Conservation (phyloP, 2,888 invertebrate species). For the Andrena praecox region DNA sequence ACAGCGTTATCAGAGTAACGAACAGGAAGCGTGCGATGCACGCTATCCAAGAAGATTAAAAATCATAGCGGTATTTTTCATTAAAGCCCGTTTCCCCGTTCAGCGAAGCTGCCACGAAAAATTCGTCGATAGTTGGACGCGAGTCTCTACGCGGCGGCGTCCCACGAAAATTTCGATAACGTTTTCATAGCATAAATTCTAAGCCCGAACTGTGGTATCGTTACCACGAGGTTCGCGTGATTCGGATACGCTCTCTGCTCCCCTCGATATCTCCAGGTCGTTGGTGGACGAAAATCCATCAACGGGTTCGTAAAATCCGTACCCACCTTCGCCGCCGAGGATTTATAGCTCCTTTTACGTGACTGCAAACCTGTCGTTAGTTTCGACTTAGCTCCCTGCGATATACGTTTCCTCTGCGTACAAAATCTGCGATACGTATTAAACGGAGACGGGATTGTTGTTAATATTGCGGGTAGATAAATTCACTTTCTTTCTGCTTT, state of each 20-base stretch:
- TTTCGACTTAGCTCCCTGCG: slow-evolving; percentile 1
- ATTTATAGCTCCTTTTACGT: slow-evolving; percentile 8
- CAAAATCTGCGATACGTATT: neutral
- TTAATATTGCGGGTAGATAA: neutral
- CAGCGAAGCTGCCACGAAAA: neutral
- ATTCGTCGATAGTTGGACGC: slow-evolving; percentile 33
- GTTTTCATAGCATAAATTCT: slow-evolving; percentile 28
- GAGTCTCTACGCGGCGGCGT: slow-evolving; percentile 11
- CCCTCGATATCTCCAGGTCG: neutral
- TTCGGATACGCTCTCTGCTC: neutral
- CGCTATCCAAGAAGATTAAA: neutral
- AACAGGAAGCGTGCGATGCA: neutral
- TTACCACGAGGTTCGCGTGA: slow-evolving; percentile 3
- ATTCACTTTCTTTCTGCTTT: neutral
- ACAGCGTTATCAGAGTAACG: neutral
- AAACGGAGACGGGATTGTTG: neutral
- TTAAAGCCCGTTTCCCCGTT: slow-evolving; percentile 4
- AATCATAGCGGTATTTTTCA: slow-evolving; percentile 33
- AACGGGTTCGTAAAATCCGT: slow-evolving; percentile 4
- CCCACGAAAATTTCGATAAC: slow-evolving; percentile 50
- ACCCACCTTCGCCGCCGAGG: too few species aligned
- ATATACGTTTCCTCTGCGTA: neutral
- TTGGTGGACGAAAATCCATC: slow-evolving; percentile 20
- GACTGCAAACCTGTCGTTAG: slow-evolving; percentile 18
- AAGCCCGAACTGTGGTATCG: slow-evolving; percentile 1